Conservation (phyloP, 2,797 vertebrate species). For the Gallinago solitaria region DNA sequence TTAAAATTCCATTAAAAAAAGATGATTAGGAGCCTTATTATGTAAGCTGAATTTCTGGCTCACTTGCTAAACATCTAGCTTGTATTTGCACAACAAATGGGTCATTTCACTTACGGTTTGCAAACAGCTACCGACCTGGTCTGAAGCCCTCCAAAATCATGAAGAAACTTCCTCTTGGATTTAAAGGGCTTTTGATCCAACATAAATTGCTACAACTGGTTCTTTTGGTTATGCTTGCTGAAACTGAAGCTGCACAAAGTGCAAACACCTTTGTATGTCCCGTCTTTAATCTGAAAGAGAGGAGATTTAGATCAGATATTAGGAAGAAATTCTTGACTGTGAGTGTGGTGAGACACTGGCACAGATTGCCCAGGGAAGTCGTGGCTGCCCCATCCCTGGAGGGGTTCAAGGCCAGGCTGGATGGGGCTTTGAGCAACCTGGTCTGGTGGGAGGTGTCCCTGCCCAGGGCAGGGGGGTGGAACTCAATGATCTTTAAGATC, state of each 20-base stretch:
- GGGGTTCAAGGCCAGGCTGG: too few species aligned
- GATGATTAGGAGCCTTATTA: neutral
- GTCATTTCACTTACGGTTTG: neutral
- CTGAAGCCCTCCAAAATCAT: neutral
- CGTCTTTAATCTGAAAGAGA: neutral
- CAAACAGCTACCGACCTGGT: neutral
- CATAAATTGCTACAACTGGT: neutral
- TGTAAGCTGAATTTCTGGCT: neutral
- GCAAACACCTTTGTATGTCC: neutral
- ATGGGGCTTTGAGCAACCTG: too few species aligned
- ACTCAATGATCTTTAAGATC: too few species aligned
- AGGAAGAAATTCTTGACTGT: too few species aligned
- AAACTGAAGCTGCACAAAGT: neutral
- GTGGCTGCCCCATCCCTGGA: too few species aligned
- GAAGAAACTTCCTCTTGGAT: neutral
- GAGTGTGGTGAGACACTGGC: too few species aligned
- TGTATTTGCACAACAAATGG: neutral
- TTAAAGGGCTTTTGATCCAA: neutral
- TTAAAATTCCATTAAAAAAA: slow-evolving; percentile 22
- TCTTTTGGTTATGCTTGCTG: neutral
- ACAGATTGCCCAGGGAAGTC: too few species aligned
- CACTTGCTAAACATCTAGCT: neutral
- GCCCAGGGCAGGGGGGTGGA: too few species aligned
- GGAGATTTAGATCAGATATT: too few species aligned
- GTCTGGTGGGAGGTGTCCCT: too few species aligned